phyloP scores from a whole-genome alignment of 1,140 invertebrate species.

The Andricus grossulariae region DNA sequence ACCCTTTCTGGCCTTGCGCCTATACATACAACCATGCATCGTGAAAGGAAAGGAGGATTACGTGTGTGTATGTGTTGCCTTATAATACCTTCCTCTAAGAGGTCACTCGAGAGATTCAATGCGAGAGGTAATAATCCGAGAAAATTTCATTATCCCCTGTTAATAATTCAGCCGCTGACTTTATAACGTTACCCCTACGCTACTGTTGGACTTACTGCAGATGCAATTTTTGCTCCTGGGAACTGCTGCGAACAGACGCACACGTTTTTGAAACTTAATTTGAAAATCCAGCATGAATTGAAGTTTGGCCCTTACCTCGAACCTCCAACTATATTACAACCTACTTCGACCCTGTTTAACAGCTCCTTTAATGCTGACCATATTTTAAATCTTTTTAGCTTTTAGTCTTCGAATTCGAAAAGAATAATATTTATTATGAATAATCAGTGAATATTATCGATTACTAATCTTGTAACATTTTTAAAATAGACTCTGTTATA shows the following conservation, averaged over 20 bases:
- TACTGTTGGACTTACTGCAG: background rate
- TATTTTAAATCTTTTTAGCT: too few species aligned
- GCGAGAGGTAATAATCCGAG: conserved; percentile 50
- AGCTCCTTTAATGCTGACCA: too few species aligned
- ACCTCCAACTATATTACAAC: too few species aligned
- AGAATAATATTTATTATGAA: too few species aligned
- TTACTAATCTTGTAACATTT: too few species aligned
- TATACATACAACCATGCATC: background rate
- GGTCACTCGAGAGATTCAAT: conserved; percentile 3
- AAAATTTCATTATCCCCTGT: conserved; percentile 55
- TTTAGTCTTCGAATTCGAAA: too few species aligned
- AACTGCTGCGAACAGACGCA: background rate
- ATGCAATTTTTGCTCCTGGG: background rate
- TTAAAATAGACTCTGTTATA: too few species aligned
- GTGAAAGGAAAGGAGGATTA: conserved; percentile 45
- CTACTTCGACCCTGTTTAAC: too few species aligned
- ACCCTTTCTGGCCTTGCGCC: conserved; percentile 42
- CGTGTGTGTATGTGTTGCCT: conserved; percentile 25
- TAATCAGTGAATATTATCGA: too few species aligned
- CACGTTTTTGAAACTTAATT: background rate
- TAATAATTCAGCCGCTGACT: conserved; percentile 49
- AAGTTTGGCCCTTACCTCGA: too few species aligned
- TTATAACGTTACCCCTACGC: conserved; percentile 41
- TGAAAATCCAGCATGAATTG: too few species aligned
- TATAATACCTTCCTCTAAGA: conserved; percentile 5